Evolutionary conservation across 1,140 invertebrate genomes (phyloP).

Genomic region (Trissolcus basalis): DNA sequence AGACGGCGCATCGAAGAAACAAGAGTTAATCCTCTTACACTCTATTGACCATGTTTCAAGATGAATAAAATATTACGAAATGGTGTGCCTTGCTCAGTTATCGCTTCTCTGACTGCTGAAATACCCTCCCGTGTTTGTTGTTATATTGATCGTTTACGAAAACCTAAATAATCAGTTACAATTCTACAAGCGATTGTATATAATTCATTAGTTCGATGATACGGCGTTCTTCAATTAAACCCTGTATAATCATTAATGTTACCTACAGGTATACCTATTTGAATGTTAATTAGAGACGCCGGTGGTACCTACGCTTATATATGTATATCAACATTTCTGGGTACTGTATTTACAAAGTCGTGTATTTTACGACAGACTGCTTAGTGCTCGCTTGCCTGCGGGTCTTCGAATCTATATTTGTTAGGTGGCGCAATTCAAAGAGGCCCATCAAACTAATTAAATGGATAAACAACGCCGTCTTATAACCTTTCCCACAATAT

Average conservation of each 20-base stretch:
- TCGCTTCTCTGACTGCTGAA: slow-evolving; percentile 17
- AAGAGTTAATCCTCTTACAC: slow-evolving; percentile 32
- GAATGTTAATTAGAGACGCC: slow-evolving; percentile 58
- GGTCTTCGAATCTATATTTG: slow-evolving; percentile 55
- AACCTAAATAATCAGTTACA: slow-evolving; percentile 42
- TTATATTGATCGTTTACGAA: slow-evolving; percentile 24
- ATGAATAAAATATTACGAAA: slow-evolving; percentile 36
- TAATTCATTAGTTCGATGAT: slow-evolving; percentile 51
- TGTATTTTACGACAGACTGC: slow-evolving; percentile 48
- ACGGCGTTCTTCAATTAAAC: slow-evolving; percentile 58
- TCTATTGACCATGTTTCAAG: slow-evolving; percentile 25
- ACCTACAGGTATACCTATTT: slow-evolving; percentile 51
- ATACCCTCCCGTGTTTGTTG: slow-evolving; percentile 23
- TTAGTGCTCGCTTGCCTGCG: slow-evolving; percentile 28
- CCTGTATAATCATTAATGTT: slow-evolving; percentile 57
- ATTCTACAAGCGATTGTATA: slow-evolving; percentile 32
- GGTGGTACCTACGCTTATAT: slow-evolving; percentile 27
- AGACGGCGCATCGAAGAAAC: slow-evolving; percentile 16
- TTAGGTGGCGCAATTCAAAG: slow-evolving; percentile 46
- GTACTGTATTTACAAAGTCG: slow-evolving; percentile 56
- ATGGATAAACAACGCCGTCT: slow-evolving; percentile 49
- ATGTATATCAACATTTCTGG: slow-evolving; percentile 51
- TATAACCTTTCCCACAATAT: slow-evolving; percentile 36
- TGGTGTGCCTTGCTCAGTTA: slow-evolving; percentile 3
- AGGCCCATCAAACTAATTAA: slow-evolving; percentile 52